These are phyloP conservation scores for Charina bottae DNA, from an alignment of 2,113 vertebrate species.

Conservation along the genomic window DNA sequence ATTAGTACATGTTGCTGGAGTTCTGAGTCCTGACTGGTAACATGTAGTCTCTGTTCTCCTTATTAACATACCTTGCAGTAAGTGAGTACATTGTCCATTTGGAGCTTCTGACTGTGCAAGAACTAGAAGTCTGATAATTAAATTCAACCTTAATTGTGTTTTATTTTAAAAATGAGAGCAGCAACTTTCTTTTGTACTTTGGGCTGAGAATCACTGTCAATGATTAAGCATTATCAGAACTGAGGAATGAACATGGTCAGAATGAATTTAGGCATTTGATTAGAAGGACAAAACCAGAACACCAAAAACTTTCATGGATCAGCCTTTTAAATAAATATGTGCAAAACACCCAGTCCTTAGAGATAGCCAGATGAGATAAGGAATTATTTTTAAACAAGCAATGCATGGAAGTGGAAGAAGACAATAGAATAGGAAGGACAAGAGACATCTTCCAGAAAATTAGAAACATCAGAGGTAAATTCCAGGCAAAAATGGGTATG, in stretches of 20 bases:
- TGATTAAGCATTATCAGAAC: background rate
- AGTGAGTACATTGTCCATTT: constrained; percentile 47
- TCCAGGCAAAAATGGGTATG: too few relatives aligned
- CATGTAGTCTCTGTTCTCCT: constrained; percentile 40
- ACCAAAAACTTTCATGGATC: constrained; percentile 4
- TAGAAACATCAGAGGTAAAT: too few relatives aligned
- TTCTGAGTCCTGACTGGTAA: constrained; percentile 35
- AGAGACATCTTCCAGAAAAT: too few relatives aligned
- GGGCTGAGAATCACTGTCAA: fast-evolving
- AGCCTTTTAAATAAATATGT: background rate
- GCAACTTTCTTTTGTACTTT: constrained; percentile 35
- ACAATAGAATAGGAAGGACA: too few relatives aligned
- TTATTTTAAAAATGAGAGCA: constrained; percentile 1
- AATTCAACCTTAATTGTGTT: constrained; percentile 28
- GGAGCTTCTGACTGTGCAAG: constrained; percentile 35
- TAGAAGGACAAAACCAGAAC: background rate
- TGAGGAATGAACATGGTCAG: background rate
- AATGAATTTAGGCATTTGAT: constrained; percentile 21
- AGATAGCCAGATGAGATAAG: too few relatives aligned
- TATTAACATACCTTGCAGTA: constrained; percentile 28
- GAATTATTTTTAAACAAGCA: too few relatives aligned
- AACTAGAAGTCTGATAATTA: constrained; percentile 30
- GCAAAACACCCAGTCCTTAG: background rate
- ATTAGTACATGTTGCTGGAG: constrained; percentile 39
- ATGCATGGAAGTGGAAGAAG: too few relatives aligned